Evolutionary conservation across 2,113 vertebrate species (phyloP), one percentile per base, ranked within the genome.

Genomic region (Hippocampus barbouri): DNA sequence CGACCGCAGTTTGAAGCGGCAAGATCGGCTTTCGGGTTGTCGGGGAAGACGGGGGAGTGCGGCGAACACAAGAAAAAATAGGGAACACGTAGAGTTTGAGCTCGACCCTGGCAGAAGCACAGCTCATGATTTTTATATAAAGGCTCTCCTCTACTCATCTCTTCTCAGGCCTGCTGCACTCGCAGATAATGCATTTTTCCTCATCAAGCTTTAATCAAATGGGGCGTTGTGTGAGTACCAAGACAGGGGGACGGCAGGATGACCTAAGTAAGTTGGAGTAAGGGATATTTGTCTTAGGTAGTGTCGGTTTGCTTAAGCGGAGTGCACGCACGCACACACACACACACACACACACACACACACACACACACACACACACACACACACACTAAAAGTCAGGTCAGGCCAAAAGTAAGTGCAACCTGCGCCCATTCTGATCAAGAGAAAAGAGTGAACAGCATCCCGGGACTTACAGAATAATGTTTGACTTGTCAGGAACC

Each of bases 11-110:
- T 84, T 81, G 66, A 73, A 74, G 76, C 43, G 23, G 66, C 20
- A 68, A 71, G 87, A 91, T 93, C 87, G 68, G 73, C 80, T 92
- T 92, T 84, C 91, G 73, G 64, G 74, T 10, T 10, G 61, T 81
- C 70, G 63, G 74, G 75, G 74, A 87, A 80, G 83, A 87, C 68
- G 75, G 80, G 69, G 40, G 54, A 69, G 53, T 61, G 79, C 38
- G 43, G 41, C 68, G 65, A 79, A 84, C 34, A 10, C 60, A 38
- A 38, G 34, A 62, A 62, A 38, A 41, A 43, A 64, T 20, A 64
- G 40, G 62, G 20, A 65, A 65, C 62, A 65, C 43, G 63, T 79
- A 34, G 69, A 40, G 12, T 43, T 43, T 12, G n/a, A 65, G 40
- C 62, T 23, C 62, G 4, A 21, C 38, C 18, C n/a, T 65, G 21